Base-by-base conservation (phyloP, 2,797 vertebrate genomes). In the Silurus aristotelis region DNA sequence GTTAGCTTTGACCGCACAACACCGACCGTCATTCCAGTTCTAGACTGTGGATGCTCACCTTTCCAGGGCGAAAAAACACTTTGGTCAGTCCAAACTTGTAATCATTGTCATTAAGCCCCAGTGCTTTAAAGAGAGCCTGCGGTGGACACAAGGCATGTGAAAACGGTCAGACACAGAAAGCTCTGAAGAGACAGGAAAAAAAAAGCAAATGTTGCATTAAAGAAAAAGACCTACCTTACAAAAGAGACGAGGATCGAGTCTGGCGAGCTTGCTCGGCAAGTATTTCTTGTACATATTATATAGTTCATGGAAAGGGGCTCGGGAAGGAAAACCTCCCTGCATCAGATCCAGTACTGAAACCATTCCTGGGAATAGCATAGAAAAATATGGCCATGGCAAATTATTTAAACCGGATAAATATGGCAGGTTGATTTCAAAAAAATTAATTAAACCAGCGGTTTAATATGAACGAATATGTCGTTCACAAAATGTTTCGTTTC, bases 281-380 rank as follows among this genome's bases (percentile, higher is more conserved):
- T 97, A 99, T 85, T 97, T 95, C 92, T 99, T 97, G 89, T 99
- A 99, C 98, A 99, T 99, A 91, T 98, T 99, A 93, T 99, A 99
- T 6, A 99, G 96, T 86, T 99, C 98, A 56, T 99, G 98, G 94
- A 99, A 99, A 0, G 98, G 97, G 72, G 98, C 98, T 90, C 98
- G 93, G 27, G 98, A 99, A 2, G 98, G 98, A 89, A 99, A 99
- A 14, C 98, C 98, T 0, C 98, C 98, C 91, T 99, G 98, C 98
- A 99, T 99, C 90, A 99, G 93, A 92, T 99, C 98, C 94, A 99
- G 91, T 88, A 99, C 98, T 0, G 98, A 99, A 88, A 99, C 98
- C 98, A 99, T 99, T 46, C 98, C 98, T 99, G 89, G 46, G 83
- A 87, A 71, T 61, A 66, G 22, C 56, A 85, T 3, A 82, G 48